A percentile compares a stretch with the other conserved stretches of the same genome.
Evolutionary conservation across 2,113 vertebrate genomes (phyloP).

Genomic region (Mormyrus lacerda): DNA sequence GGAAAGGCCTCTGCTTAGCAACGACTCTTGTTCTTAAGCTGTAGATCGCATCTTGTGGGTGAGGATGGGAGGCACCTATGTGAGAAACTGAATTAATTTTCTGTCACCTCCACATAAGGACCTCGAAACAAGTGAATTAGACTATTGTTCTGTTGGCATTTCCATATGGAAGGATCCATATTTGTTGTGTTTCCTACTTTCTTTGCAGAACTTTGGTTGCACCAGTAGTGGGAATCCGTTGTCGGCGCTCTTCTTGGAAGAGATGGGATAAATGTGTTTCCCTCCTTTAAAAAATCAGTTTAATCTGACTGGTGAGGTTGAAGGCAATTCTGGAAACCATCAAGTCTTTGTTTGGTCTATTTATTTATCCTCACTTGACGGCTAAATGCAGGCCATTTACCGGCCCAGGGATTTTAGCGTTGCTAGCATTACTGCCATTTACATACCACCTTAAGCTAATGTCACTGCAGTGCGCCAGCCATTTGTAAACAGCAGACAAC

Average conservation of each 20-base stretch:
- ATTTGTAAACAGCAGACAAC: neutral
- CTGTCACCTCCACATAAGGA: neutral
- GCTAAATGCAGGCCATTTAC: neutral
- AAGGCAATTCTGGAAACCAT: neutral
- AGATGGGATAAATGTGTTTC: too few species aligned
- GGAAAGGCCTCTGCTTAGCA: neutral
- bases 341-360: neutral
- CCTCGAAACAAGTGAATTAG: neutral
- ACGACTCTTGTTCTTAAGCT: neutral
- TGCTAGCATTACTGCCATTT: neutral
- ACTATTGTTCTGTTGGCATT: neutral
- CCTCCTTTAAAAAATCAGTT: neutral
- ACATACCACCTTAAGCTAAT: neutral
- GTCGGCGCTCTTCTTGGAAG: neutral
- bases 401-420: neutral
- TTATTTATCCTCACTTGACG: neutral
- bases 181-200: neutral
- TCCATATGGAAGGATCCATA: neutral
- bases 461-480: neutral
- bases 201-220: neutral
- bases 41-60: neutral
- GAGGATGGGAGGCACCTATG: neutral
- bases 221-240: neutral
- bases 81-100: neutral
- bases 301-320: neutral